Evolutionary conservation across 2,113 vertebrate genomes (phyloP).

Genomic region (Periophthalmus modestus): DNA sequence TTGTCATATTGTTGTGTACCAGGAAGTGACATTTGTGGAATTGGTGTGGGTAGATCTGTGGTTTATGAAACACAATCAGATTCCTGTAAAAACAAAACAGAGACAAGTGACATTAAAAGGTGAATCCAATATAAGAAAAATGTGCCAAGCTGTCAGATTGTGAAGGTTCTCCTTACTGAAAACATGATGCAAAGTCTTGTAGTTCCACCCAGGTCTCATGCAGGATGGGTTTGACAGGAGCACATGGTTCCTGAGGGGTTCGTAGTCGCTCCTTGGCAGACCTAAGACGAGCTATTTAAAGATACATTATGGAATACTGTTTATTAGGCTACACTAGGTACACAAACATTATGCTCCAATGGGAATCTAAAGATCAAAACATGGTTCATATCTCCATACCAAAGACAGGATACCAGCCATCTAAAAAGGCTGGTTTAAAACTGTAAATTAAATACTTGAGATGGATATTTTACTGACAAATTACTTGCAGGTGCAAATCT

Average conservation of each 20-base stretch:
- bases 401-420: background rate
- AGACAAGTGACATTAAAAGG: background rate
- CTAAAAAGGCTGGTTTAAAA: background rate
- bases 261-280: conserved; percentile 25
- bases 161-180: conserved; percentile 82
- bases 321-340: background rate
- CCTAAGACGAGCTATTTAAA: conserved; percentile 33
- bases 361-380: background rate
- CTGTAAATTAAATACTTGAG: background rate
- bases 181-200: conserved; percentile 87
- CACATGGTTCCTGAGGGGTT: conserved; percentile 8
- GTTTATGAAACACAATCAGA: conserved; percentile 85
- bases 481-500: background rate
- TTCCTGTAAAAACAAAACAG: conserved; percentile 71
- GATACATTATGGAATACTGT: background rate
- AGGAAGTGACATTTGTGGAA: conserved; percentile 80
- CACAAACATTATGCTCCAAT: background rate
- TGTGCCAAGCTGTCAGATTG: background rate
- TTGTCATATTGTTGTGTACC: conserved; percentile 56
- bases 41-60: conserved; percentile 76
- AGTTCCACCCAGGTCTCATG: conserved; percentile 87
- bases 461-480: too few relatives aligned
- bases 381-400: background rate
- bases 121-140: background rate
- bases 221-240: conserved; percentile 53